Base-by-base conservation (phyloP, 1,140 invertebrate species). In the Liolophura sinensis region DNA sequence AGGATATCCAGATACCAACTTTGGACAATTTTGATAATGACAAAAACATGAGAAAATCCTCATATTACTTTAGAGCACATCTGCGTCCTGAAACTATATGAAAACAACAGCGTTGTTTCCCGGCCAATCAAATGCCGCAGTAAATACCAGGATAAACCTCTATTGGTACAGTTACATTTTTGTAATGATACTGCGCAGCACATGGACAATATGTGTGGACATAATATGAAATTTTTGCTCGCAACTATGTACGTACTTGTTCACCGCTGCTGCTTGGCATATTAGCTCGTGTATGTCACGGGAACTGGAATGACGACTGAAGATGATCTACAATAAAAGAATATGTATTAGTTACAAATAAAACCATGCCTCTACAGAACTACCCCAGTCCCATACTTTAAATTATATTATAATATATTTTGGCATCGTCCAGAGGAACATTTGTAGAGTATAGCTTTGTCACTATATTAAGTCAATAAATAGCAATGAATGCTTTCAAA, bases 281-380 rank as follows among this genome's bases (percentile, higher is more conserved):
- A 83, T 75, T 12, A 83, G 69, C 4, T 83, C 80, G 52, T 80
- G 76, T 4, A 83, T 79, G 65, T 83, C 81, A 47, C 78, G 70
- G 15, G 78, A 74, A 31, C 78, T 75, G 51, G 76, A 79, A 57
- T 81, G 73, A 20, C 74, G 71, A 66, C 80, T 81, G 66, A 83
- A 82, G 46, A 80, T 72, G 47, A 83, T 80, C 81, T 83, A 74
- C 47, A 76, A 76, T 14, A 54, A 52, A 72, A 65, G 65, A 61
- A 48, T 69, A 24, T 47, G 67, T 64, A 47, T 62, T 15, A 50
- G 18, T 22, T 31, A 63, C 40, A 1, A 22, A 18, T 11, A 20
- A 3, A 68, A 22, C 16, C 6, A 22, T n/a, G 20, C 9, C 22
- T 20, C 12, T 58, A 16, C 9, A 1, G 20, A 47, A 22, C 57